phyloP scores from a whole-genome alignment of 2,888 invertebrate species.

The Beris chalybata region DNA sequence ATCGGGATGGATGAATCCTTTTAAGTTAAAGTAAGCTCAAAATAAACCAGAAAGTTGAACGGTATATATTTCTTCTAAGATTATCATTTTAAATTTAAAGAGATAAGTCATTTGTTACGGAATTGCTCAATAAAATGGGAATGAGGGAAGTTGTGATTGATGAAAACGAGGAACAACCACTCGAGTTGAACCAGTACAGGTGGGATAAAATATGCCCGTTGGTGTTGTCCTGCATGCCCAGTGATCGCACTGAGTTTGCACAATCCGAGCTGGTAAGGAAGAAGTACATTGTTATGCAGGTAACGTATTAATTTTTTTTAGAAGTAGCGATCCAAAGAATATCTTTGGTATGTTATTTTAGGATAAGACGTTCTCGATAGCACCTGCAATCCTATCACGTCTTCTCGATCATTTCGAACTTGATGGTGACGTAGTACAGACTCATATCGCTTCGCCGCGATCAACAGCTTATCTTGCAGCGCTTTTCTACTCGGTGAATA shows the following conservation, averaged over 20 bases:
- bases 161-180: conserved; percentile 37
- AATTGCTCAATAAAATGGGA: conserved; percentile 31
- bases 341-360: conserved; percentile 47
- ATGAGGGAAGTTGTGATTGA: conserved; percentile 41
- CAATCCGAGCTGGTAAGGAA: conserved; percentile 61
- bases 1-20: conserved; percentile 80
- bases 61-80: background rate
- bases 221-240: conserved; percentile 61
- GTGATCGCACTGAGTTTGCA: conserved; percentile 60
- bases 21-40: conserved; percentile 63
- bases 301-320: conserved; percentile 42
- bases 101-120: conserved; percentile 40
- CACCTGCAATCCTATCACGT: conserved; percentile 74
- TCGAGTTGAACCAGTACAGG: conserved; percentile 49
- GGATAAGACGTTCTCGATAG: conserved; percentile 80
- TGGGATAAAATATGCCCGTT: conserved; percentile 59
- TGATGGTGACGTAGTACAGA: conserved; percentile 74
- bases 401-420: conserved; percentile 65
- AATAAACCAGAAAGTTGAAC: too few relatives aligned
- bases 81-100: conserved; percentile 36
- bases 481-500: conserved; percentile 62
- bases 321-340: background rate
- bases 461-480: conserved; percentile 78
- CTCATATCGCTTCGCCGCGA: conserved; percentile 77
- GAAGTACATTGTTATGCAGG: conserved; percentile 63